These are phyloP conservation scores for Lates calcarifer DNA, from an alignment of 2,113 vertebrate genomes.

Conservation along the genomic window DNA sequence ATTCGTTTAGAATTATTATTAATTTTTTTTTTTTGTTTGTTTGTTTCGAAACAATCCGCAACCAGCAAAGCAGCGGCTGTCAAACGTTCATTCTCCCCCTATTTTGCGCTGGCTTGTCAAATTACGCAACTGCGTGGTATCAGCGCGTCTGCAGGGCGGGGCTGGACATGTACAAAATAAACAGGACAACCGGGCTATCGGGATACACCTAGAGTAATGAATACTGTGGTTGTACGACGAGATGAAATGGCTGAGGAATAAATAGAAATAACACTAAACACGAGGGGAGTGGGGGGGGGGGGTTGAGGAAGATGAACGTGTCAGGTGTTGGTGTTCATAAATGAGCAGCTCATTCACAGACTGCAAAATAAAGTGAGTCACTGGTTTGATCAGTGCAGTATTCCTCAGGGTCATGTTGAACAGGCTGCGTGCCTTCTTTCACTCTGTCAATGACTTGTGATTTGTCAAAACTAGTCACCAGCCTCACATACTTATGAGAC, in stretches of 20 bases:
- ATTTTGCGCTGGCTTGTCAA: conserved; percentile 81
- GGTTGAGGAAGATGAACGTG: neutral
- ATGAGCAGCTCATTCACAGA: neutral
- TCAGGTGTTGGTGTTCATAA: neutral
- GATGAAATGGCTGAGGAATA: conserved; percentile 9
- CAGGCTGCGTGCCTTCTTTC: neutral
- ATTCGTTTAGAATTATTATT: neutral
- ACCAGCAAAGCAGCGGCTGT: conserved; percentile 62
- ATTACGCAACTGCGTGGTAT: conserved; percentile 82
- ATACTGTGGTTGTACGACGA: conserved; percentile 24
- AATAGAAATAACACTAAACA: neutral
- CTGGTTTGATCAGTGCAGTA: neutral
- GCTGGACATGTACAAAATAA: conserved; percentile 64
- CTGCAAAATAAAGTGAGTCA: conserved; percentile 25
- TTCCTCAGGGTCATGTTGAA: neutral
- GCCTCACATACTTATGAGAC: neutral
- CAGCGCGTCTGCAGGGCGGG: conserved; percentile 79
- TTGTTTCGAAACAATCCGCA: conserved; percentile 42
- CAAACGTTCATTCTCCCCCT: conserved; percentile 66
- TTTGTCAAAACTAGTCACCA: neutral
- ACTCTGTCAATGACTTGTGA: neutral
- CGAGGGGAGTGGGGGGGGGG: neutral
- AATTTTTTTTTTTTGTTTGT: neutral
- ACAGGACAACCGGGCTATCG: conserved; percentile 42
- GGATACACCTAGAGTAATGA: conserved; percentile 38